Percentiles rank a stretch among this genome's conserved stretches.
Conservation (phyloP, 1,140 invertebrate genomes). For the Cecropterus lyciades region DNA sequence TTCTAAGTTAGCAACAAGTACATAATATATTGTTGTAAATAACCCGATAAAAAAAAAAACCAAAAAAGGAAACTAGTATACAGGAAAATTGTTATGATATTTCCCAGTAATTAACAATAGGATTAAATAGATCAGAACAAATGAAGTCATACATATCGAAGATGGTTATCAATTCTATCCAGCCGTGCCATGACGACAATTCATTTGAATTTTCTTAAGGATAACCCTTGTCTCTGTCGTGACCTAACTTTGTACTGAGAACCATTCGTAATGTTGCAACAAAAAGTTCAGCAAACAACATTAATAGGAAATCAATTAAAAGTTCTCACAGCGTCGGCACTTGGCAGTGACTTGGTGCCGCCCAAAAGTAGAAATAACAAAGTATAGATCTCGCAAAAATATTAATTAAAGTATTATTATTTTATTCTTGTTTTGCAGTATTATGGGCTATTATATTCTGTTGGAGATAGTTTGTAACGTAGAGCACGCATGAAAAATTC, state of each 20-base stretch:
- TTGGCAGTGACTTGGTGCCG: constrained; percentile 43
- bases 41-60: background rate
- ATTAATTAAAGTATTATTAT: too few relatives aligned
- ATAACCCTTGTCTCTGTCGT: constrained; percentile 21
- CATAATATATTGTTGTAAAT: too few relatives aligned
- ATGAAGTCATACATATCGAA: background rate
- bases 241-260: constrained; percentile 16
- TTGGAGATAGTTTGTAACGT: too few relatives aligned
- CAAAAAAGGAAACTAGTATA: background rate
- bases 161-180: constrained; percentile 12
- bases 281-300: constrained; percentile 48
- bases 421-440: too few relatives aligned
- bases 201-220: constrained; percentile 30
- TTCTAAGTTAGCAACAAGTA: too few relatives aligned
- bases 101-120: background rate
- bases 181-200: constrained; percentile 7
- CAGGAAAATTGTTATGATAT: too few relatives aligned
- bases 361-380: constrained; percentile 30
- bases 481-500: too few relatives aligned
- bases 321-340: constrained; percentile 35
- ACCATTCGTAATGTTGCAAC: constrained; percentile 37
- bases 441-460: too few relatives aligned
- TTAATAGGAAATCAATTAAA: constrained; percentile 54
- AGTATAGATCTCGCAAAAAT: too few relatives aligned
- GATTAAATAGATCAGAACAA: constrained; percentile 8